These are phyloP conservation scores for Sander vitreus DNA, from an alignment of 2,113 vertebrate species.

Conservation along the genomic window DNA sequence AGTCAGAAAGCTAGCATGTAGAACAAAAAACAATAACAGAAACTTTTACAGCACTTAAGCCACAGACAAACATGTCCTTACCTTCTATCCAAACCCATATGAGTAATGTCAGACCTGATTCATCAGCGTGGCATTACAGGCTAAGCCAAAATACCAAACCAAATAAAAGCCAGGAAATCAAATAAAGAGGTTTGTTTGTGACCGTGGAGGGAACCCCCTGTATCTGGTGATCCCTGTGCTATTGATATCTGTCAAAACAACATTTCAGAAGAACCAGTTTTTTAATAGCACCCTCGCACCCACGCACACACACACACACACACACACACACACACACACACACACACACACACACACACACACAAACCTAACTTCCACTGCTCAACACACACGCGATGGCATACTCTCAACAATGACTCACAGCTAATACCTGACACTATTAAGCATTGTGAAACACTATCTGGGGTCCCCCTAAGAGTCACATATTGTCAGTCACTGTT, in stretches of 20 bases:
- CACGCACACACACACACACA: neutral
- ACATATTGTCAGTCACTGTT: constrained; percentile 61
- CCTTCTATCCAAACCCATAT: constrained; percentile 35
- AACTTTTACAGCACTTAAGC: constrained; percentile 48
- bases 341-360: constrained; percentile 60
- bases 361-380: constrained; percentile 55
- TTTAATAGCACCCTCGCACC: constrained; percentile 22
- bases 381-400: constrained; percentile 75
- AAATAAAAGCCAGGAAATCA: constrained; percentile 49
- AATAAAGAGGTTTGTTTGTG: constrained; percentile 48
- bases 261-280: constrained; percentile 73
- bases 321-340: constrained; percentile 17
- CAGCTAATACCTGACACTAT: constrained; percentile 72
- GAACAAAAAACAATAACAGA: constrained; percentile 72
- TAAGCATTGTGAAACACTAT: constrained; percentile 75
- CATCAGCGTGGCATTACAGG: constrained; percentile 31
- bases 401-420: constrained; percentile 75
- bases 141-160: constrained; percentile 25
- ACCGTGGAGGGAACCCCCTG: constrained; percentile 67
- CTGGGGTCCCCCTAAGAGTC: constrained; percentile 70
- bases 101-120: constrained; percentile 57
- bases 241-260: constrained; percentile 75
- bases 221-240: constrained; percentile 67
- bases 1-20: constrained; percentile 45
- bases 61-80: constrained; percentile 62